phyloP scores from a whole-genome alignment of 2,797 vertebrate genomes.

The Macroramphosus scolopax region DNA sequence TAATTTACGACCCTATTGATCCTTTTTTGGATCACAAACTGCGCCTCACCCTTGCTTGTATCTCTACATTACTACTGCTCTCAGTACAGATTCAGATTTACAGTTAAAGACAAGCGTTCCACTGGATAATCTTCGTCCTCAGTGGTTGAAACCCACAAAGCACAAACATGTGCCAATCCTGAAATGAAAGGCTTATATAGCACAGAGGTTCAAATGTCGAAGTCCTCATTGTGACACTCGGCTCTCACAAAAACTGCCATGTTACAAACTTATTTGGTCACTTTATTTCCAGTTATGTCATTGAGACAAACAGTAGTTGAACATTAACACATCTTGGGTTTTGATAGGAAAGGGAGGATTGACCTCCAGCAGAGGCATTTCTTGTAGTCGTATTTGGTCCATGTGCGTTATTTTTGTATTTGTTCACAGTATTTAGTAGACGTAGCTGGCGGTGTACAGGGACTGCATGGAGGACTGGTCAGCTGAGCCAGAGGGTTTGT shows the following conservation, averaged over 20 bases:
- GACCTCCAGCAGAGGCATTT: conserved; percentile 13
- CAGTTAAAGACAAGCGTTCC: too few relatives aligned
- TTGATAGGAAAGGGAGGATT: conserved; percentile 1
- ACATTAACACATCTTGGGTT: conserved; percentile 13
- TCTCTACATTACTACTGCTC: too few relatives aligned
- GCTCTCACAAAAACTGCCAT: conserved; percentile 1
- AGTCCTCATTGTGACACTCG: too few relatives aligned
- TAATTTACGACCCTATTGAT: too few relatives aligned
- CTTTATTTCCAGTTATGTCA: conserved; percentile 59
- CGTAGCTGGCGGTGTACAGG: conserved; percentile 89
- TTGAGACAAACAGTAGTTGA: conserved; percentile 53
- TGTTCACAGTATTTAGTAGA: conserved; percentile 79
- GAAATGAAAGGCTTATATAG: neutral
- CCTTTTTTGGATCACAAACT: too few relatives aligned
- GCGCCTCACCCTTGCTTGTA: too few relatives aligned
- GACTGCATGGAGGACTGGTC: conserved; percentile 84
- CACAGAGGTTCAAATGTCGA: too few relatives aligned
- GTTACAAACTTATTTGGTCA: conserved; percentile 30
- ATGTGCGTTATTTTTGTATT: conserved; percentile 23
- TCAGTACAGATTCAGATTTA: too few relatives aligned
- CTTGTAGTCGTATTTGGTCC: conserved; percentile 55
- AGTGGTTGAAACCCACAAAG: neutral
- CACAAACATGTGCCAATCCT: neutral
- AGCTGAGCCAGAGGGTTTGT: conserved; percentile 81
- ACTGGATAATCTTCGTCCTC: too few relatives aligned